A percentile compares a stretch with the other conserved stretches of the same genome.
Evolutionary conservation across 2,113 vertebrate genomes (phyloP).

Genomic region (Asarcornis scutulata): DNA sequence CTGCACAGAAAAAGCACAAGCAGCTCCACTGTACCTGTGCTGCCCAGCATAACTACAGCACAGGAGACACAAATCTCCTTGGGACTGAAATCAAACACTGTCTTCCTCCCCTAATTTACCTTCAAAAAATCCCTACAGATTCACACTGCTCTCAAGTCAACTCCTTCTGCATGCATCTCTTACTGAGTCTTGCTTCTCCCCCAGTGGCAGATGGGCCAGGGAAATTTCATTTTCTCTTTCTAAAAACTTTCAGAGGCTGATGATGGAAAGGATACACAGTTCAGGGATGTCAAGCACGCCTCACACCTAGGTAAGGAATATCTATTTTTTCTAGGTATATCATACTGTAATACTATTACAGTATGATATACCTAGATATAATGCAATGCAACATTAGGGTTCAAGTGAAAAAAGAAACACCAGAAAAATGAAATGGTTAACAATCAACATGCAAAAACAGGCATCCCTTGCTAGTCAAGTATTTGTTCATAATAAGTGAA

Average conservation of each 20-base stretch:
- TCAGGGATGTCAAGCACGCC: neutral
- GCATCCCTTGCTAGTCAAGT: neutral
- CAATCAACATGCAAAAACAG: neutral
- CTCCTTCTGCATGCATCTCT: fast-evolving
- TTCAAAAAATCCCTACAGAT: neutral
- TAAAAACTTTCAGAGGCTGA: neutral
- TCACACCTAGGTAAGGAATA: neutral
- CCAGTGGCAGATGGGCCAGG: neutral
- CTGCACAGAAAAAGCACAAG: neutral
- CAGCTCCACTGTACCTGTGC: neutral
- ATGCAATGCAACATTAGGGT: neutral
- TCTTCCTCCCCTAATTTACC: neutral
- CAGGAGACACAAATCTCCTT: neutral
- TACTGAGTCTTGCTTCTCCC: neutral
- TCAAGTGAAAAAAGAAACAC: neutral
- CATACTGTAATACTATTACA: neutral
- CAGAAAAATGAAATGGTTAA: neutral
- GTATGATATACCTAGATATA: too few species aligned
- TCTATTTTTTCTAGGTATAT: neutral
- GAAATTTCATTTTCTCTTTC: neutral
- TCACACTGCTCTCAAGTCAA: fast-evolving
- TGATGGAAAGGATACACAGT: neutral
- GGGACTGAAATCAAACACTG: neutral
- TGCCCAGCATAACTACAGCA: neutral
- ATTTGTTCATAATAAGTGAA: neutral